Evolutionary conservation across 2,113 vertebrate genomes (phyloP).

Genomic region (Otus sunia): DNA sequence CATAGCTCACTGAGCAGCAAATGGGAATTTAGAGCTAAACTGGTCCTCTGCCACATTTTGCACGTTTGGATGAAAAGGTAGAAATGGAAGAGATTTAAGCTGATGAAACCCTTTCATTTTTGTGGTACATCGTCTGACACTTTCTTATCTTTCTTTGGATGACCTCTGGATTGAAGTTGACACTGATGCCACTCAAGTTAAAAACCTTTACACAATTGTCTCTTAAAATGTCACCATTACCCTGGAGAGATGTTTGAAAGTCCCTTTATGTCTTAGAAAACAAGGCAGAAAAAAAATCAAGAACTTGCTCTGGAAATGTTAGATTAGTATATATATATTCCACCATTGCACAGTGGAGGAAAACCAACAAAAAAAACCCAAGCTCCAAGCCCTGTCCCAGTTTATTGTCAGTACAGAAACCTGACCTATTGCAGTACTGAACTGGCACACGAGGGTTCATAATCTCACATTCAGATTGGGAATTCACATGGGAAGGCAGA

Average conservation of each 20-base stretch:
- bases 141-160: background rate
- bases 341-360: background rate
- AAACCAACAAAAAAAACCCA: background rate
- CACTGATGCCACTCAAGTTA: background rate
- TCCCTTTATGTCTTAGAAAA: background rate
- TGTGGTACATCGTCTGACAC: background rate
- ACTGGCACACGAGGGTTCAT: background rate
- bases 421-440: background rate
- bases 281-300: background rate
- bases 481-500: background rate
- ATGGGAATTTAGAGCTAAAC: background rate
- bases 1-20: background rate
- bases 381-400: fast-evolving
- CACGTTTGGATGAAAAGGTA: background rate
- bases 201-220: background rate
- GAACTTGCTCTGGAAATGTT: background rate
- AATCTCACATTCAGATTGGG: background rate
- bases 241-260: background rate
- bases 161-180: background rate
- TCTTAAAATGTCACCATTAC: background rate
- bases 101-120: background rate
- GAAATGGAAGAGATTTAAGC: background rate
- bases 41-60: background rate
- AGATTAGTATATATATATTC: background rate
- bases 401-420: background rate